Evolutionary conservation across 64 coral and sea anemone species (phyloP), one percentile per base, ranked within the genome.

Genomic region (Porites lutea): DNA sequence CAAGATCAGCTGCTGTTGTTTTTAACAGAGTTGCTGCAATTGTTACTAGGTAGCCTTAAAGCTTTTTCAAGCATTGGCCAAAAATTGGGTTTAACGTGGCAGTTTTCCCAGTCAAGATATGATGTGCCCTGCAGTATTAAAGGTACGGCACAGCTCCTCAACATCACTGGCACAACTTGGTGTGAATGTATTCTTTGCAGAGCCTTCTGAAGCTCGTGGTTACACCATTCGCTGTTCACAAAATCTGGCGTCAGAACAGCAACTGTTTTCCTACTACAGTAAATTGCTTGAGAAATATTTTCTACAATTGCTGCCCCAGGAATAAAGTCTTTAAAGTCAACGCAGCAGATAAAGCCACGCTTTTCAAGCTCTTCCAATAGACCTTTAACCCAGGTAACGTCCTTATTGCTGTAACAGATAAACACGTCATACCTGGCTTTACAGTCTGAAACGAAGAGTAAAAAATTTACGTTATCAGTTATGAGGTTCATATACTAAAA

Each of bases 261-360:
- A 13, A 96, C 19, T 20, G 91, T 96, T 50, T 87, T 86, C 58
- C 62, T 44, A 72, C 95, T 96, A 53, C 61, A 50, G 77, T 86
- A 92, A 61, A 96, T 92, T 60, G 90, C 91, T 59, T 93, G 23
- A 8, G 86, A 51, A 50, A 96, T 96, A 61, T 96, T 96, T 6
- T 84, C 68, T 16, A 96, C 50, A 66, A 96, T 93, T 47, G 90
- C n/a, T 19, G 15, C 43, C 11, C 95, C 95, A 23, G 71, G 70
- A 16, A 53, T 21, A 59, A 96, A 96, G 69, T 96, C 87, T 5
- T 87, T 79, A 16, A 78, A 84, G 48, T 96, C 84, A 13, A 94
- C 75, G 20, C 92, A 94, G 52, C 92, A 94, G 5, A n/a, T 18
- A 15, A 89, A 94, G 13, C 68, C 68, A 59, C 65, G 69, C 3